phyloP scores from a whole-genome alignment of 2,113 vertebrate species.

The Mastomys natalensis region DNA sequence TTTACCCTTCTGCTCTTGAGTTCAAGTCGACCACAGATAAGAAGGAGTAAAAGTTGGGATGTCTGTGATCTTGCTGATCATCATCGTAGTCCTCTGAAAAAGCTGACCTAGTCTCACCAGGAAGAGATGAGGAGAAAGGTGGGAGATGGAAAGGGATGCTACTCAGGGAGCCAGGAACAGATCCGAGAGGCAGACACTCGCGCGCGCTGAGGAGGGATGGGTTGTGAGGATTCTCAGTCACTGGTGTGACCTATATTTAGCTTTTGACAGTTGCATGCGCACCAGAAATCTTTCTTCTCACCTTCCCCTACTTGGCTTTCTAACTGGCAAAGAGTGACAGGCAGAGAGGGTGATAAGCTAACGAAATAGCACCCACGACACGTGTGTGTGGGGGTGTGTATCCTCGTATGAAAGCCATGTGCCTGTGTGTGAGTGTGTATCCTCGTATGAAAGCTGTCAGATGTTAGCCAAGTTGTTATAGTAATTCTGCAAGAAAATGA shows the following conservation, averaged over 20 bases:
- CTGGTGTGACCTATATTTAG: slow-evolving; percentile 66
- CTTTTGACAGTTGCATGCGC: slow-evolving; percentile 46
- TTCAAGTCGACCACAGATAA: background rate
- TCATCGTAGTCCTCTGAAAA: background rate
- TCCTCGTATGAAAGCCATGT: background rate
- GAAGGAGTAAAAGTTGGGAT: background rate
- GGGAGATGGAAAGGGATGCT: background rate
- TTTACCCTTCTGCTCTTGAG: background rate
- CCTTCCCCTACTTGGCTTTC: slow-evolving; percentile 56
- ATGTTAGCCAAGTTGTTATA: background rate
- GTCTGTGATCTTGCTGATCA: background rate
- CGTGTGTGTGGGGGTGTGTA: no score
- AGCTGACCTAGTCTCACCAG: background rate
- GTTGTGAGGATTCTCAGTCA: slow-evolving; percentile 16
- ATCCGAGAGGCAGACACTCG: background rate
- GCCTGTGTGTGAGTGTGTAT: no score
- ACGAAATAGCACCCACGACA: background rate
- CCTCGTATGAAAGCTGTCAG: background rate
- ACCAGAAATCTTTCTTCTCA: slow-evolving; percentile 65
- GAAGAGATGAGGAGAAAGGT: background rate
- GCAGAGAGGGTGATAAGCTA: slow-evolving; percentile 45
- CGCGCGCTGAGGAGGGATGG: background rate
- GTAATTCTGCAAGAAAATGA: background rate
- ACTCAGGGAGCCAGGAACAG: background rate
- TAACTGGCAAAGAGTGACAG: slow-evolving; percentile 51